Evolutionary conservation across 2,797 vertebrate genomes (phyloP), one percentile per base, ranked within the genome.

Genomic region (Chromis chromis): DNA sequence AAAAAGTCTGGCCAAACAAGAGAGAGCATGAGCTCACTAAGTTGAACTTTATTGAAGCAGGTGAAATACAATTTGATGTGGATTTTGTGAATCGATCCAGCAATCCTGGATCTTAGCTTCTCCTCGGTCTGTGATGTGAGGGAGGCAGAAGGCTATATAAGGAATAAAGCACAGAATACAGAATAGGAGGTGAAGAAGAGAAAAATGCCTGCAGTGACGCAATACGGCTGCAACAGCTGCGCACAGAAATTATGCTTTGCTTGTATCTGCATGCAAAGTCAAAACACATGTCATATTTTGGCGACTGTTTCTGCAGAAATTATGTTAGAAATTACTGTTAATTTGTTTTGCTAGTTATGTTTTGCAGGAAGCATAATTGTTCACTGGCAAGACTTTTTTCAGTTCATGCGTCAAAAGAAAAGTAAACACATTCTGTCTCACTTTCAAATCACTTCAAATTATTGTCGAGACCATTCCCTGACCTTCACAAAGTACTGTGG

Each of bases 31-130:
- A 77, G 58, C 62, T 70, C 61, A 62, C 24, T 28, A n/a, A 64
- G 22, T 24, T 66, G 10, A 55, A 58, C 42, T 60, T 76, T 65
- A 71, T 19, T 68, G 58, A 67, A 66, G 74, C 28, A 62, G 25
- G 76, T 62, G 1, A 76, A 66, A 74, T 50, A 2, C 3, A 61
- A 67, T 70, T 14, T 58, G 27, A 63, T 25, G 56, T 48, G 46
- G 60, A 70, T 65, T 59, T 49, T 40, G 33, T 22, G 19, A 42
- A 55, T 64, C 0, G 0, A 55, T 55, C 31, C 31, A 64, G 12
- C 5, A 61, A 48, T 22, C 6, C n/a, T 10, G 39, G 8, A 66
- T 24, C 67, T 67, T 0, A 17, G 46, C 4, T 44, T 63, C 33
- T 31, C 31, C n/a, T 11, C 17, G 1, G 22, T 39, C 27, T 24